Evolutionary conservation across 2,113 vertebrate genomes (phyloP).

Genomic region (Tapirus terrestris): DNA sequence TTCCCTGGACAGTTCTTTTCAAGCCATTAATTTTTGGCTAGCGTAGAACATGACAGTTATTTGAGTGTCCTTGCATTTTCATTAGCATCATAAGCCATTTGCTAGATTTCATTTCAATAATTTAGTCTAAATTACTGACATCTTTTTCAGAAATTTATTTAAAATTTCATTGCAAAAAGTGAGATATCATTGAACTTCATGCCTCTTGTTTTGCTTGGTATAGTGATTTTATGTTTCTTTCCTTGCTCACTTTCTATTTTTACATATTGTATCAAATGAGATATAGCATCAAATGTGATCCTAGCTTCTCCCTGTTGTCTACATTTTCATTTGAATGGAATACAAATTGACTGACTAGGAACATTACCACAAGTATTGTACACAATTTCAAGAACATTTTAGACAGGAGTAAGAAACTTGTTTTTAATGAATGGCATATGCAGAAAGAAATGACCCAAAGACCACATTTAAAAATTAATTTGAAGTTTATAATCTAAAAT

Average conservation of each 20-base stretch:
- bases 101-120: constrained; percentile 46
- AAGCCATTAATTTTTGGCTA: background rate
- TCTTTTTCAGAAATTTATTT: constrained; percentile 33
- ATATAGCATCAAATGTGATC: background rate
- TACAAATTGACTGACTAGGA: background rate
- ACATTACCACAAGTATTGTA: constrained; percentile 13
- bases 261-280: background rate
- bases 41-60: background rate
- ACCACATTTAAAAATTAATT: constrained; percentile 26
- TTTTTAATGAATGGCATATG: background rate
- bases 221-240: background rate
- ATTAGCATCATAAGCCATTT: constrained; percentile 27
- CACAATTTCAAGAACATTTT: constrained; percentile 27
- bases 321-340: constrained; percentile 45
- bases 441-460: constrained; percentile 8
- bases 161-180: constrained; percentile 23
- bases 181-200: background rate
- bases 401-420: background rate
- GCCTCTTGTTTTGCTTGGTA: constrained; percentile 6
- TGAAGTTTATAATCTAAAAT: constrained; percentile 13
- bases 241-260: background rate
- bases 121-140: constrained; percentile 9
- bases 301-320: background rate
- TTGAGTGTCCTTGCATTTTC: constrained; percentile 27
- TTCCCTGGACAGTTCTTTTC: background rate